Base-by-base conservation (phyloP, 1,140 invertebrate genomes). In the Drosophila bifasciata region DNA sequence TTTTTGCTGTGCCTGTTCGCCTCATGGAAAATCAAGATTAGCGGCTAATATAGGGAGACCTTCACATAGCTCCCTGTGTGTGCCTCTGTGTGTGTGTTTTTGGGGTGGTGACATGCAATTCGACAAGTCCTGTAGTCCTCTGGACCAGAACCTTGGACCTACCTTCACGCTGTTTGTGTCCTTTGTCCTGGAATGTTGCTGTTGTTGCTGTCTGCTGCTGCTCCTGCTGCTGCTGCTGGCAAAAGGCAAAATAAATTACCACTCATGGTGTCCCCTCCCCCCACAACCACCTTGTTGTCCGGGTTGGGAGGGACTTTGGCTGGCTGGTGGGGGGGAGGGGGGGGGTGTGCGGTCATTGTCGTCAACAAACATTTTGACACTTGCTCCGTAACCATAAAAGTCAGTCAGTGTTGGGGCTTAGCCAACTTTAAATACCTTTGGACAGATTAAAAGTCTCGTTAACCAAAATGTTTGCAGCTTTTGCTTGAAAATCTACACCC, bases 401-500 rank as follows among this genome's bases (percentile, higher is more conserved):
- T 90, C 86, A 90, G 86, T 83, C 86, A 83, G 80, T 71, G 86
- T 86, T 90, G 71, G 89, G 86, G 81, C 79, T 90, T 83, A 81
- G 80, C 70, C 67, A 89, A 89, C 69, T 90, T 90, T 90, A 90
- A 90, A 90, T 90, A 90, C 89, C 89, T 90, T 79, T 90, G 67
- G 89, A 90, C 89, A 90, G 89, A 89, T 90, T 90, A 90, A 90
- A 90, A 90, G 88, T 90, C 88, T 84, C 73, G 74, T 90, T 90
- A 81, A 88, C 78, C 75, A 79, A 88, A 83, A 83, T 83, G 70
- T 73, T 88, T 79, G 57, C 59, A 88, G 78, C 70, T 60, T 59
- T 55, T 48, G 48, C 16, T n/a, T 50, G 25, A 25, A 28, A 25
- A 28, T 45, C 36, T n/a, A n/a, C n/a, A n/a, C n/a, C n/a, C n/a